Conservation (phyloP, 2,113 vertebrate genomes). For the Ailuropoda melanoleuca region DNA sequence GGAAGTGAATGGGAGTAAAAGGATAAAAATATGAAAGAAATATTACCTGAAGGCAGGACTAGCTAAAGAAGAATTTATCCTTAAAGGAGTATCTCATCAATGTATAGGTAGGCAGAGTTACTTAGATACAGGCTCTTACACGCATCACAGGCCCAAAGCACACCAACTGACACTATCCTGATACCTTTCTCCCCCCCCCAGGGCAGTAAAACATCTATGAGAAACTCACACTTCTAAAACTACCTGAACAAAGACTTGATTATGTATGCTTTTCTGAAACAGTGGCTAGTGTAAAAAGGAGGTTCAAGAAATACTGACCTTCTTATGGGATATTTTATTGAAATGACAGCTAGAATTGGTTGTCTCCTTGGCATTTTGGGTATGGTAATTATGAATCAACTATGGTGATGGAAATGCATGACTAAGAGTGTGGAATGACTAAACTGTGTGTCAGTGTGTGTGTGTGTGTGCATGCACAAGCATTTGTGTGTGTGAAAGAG, state of each 20-base stretch:
- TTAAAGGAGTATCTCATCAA: background rate
- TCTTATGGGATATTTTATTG: background rate
- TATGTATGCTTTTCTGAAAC: background rate
- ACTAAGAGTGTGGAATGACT: background rate
- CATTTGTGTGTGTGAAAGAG: background rate
- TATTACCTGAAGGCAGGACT: background rate
- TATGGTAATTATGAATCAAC: background rate
- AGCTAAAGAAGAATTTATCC: background rate
- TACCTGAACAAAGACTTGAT: background rate
- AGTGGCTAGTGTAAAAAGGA: background rate
- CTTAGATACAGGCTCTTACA: background rate
- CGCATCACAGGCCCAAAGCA: background rate
- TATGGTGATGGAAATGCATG: background rate
- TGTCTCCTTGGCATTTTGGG: background rate
- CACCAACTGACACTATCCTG: background rate
- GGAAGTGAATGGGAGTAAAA: background rate
- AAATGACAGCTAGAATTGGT: background rate
- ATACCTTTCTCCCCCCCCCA: rapidly evolving
- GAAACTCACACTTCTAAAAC: background rate
- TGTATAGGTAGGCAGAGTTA: background rate
- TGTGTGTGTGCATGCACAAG: too few relatives aligned
- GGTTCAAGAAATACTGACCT: background rate
- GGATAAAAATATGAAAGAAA: background rate
- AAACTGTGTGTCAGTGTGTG: background rate
- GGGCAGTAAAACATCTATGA: background rate